Conservation (phyloP, 2,888 invertebrate species). For the Hemithea aestivaria region DNA sequence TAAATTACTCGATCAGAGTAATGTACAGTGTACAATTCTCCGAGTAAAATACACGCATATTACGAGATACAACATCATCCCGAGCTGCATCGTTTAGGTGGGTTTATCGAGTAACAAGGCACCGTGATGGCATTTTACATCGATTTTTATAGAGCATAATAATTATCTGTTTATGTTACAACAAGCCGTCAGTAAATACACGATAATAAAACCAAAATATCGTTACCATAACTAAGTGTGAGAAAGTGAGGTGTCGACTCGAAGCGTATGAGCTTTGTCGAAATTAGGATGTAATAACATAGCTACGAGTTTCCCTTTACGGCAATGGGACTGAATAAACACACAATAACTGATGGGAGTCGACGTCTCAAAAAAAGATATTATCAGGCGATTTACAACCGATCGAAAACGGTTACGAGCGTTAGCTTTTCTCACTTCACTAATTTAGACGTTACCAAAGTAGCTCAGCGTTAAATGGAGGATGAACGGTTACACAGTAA, state of each 20-base stretch:
- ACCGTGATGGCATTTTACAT: constrained; percentile 29
- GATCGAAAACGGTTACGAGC: constrained; percentile 68
- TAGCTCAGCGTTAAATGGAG: constrained; percentile 71
- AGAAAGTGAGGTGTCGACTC: constrained; percentile 53
- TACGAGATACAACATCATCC: too few species aligned
- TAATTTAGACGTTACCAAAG: constrained; percentile 77
- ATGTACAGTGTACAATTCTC: background rate
- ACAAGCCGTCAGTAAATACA: constrained; percentile 39
- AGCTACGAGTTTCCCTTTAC: constrained; percentile 57
- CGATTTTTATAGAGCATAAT: constrained; percentile 31
- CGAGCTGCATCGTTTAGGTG: too few species aligned
- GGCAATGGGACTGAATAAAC: constrained; percentile 56
- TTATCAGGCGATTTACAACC: constrained; percentile 71
- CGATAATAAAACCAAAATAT: constrained; percentile 45
- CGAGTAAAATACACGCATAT: constrained; percentile 6
- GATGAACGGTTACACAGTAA: constrained; percentile 71
- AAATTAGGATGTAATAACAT: constrained; percentile 59
- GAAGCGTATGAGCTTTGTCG: constrained; percentile 53
- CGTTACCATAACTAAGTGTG: constrained; percentile 51
- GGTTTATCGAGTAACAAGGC: constrained; percentile 16
- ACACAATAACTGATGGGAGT: constrained; percentile 64
- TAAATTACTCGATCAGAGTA: constrained; percentile 13
- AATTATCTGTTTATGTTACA: constrained; percentile 29
- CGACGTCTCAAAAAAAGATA: constrained; percentile 62
- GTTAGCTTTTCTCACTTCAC: constrained; percentile 76